Percentiles rank a stretch among this genome's conserved stretches.
Conservation (phyloP, 2,888 invertebrate species). For the Yponomeuta plumbellus region DNA sequence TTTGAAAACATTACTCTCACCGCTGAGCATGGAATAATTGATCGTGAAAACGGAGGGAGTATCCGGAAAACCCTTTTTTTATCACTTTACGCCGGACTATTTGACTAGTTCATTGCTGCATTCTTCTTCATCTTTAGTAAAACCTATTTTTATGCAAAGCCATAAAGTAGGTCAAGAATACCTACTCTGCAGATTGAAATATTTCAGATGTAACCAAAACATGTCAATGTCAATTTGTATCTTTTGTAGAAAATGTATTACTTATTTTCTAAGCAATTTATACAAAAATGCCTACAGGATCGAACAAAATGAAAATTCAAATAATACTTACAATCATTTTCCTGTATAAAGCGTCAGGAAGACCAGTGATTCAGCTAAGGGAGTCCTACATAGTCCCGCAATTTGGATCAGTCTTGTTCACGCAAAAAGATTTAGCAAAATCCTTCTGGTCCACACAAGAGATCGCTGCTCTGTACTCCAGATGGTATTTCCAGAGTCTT, state of each 20-base stretch:
- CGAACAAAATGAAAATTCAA: slow-evolving; percentile 30
- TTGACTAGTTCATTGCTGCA: no score
- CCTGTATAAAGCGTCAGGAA: slow-evolving; percentile 22
- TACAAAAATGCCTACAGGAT: slow-evolving; percentile 23
- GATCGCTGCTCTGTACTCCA: slow-evolving; percentile 42
- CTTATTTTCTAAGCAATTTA: slow-evolving; percentile 46
- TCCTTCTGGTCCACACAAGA: slow-evolving; percentile 40
- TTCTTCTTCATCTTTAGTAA: no score
- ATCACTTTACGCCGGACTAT: no score
- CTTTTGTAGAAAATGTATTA: slow-evolving; percentile 37
- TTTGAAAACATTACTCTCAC: no score
- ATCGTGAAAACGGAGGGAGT: no score
- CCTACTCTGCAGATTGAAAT: no score
- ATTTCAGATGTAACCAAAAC: not conserved
- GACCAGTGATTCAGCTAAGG: not conserved
- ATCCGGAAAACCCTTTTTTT: no score
- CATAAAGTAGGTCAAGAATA: no score
- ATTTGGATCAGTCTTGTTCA: slow-evolving; percentile 58
- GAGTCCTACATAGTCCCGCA: slow-evolving; percentile 20
- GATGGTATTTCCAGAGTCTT: slow-evolving; percentile 46
- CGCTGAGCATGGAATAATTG: no score
- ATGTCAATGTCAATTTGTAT: slow-evolving; percentile 29
- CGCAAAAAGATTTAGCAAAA: slow-evolving; percentile 34
- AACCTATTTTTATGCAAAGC: no score
- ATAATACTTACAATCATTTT: slow-evolving; percentile 29